These are phyloP conservation scores for Acrocephalus scirpaceus DNA, from an alignment of 2,797 vertebrate species.

Conservation along the genomic window DNA sequence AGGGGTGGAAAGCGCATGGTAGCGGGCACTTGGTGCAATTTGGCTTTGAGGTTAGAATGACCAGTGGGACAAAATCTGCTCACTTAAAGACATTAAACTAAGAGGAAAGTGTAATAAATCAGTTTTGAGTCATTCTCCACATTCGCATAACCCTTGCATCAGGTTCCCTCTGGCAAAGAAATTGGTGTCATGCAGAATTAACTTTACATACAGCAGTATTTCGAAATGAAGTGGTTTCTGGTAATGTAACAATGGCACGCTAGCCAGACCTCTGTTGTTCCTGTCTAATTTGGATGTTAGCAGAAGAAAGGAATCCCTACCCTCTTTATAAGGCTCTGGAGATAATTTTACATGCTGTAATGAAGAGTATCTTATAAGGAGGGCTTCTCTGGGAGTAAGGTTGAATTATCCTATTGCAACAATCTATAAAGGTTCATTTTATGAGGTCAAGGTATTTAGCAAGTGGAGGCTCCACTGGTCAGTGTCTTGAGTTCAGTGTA, in stretches of 20 bases:
- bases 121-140: conserved; percentile 23
- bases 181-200: conserved; percentile 24
- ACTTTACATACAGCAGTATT: conserved; percentile 15
- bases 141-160: not conserved
- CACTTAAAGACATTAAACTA: conserved; percentile 1
- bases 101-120: not conserved
- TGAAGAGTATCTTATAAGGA: conserved; percentile 66
- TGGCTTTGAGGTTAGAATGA: conserved; percentile 63
- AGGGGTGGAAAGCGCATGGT: conserved; percentile 49
- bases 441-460: conserved; percentile 4
- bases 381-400: conserved; percentile 46
- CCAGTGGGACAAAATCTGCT: conserved; percentile 71
- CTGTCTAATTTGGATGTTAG: conserved; percentile 40
- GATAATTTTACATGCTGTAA: conserved; percentile 61
- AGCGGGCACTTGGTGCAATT: not conserved
- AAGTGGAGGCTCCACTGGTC: conserved; percentile 29
- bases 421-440: conserved; percentile 13
- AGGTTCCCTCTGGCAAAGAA: conserved; percentile 18
- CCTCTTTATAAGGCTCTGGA: conserved; percentile 69
- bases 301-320: conserved; percentile 28
- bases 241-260: not conserved
- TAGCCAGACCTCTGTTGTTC: not conserved
- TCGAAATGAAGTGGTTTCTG: conserved; percentile 9
- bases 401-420: not conserved
- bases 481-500: not conserved